A percentile compares a stretch with the other conserved stretches of the same genome.
phyloP scores from a whole-genome alignment of 2,797 vertebrate species.

The Notamacropus eugenii region DNA sequence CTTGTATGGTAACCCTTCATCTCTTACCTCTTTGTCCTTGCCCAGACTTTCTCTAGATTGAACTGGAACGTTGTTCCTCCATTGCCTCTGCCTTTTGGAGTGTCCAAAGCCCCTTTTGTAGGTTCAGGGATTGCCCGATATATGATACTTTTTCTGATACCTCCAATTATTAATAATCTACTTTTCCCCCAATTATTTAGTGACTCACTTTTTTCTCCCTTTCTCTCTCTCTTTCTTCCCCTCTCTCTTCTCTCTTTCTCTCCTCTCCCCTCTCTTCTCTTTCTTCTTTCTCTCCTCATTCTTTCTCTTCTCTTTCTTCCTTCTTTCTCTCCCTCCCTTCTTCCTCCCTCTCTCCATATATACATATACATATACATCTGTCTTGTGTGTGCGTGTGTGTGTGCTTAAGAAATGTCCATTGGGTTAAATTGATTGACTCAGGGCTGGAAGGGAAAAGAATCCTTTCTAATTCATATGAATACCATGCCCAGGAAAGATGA shows the following conservation, averaged over 20 bases:
- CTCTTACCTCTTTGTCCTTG: not conserved
- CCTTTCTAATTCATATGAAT: not conserved
- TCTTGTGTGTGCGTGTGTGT: not conserved
- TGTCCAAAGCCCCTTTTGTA: not conserved
- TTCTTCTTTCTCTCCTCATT: too few species aligned
- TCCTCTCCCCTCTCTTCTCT: not conserved
- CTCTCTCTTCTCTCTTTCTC: not conserved
- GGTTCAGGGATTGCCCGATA: not conserved
- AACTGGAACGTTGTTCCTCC: not conserved
- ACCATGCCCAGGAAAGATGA: not conserved
- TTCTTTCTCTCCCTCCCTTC: too few species aligned
- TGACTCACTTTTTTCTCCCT: not conserved
- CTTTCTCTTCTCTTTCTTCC: accelerated
- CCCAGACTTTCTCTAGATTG: not conserved
- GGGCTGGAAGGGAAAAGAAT: not conserved
- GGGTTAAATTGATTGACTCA: not conserved
- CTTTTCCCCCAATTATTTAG: not conserved
- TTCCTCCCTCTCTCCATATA: not conserved
- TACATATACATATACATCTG: too few species aligned
- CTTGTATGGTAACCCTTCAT: not conserved
- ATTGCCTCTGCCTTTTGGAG: not conserved
- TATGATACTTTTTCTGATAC: not conserved
- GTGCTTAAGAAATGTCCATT: not conserved
- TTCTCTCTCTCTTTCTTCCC: too few species aligned
- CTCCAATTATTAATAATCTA: not conserved